phyloP scores from a whole-genome alignment of 2,113 vertebrate genomes.

The Poeciliopsis retropinna region DNA sequence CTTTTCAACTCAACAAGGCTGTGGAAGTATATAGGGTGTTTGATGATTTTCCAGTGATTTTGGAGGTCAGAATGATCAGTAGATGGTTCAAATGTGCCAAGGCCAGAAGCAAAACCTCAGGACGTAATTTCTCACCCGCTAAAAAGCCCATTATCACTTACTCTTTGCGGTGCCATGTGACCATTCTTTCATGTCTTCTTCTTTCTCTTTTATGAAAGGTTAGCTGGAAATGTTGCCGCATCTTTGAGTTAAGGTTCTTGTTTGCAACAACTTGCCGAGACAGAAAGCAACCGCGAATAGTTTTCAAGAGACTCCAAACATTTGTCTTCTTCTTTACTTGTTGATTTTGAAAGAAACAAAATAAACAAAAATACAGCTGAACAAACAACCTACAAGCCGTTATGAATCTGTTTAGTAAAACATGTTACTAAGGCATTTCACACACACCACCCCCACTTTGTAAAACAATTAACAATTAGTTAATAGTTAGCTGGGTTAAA shows the following conservation, averaged over 20 bases:
- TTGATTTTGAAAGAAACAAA: constrained; percentile 13
- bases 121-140: constrained; percentile 19
- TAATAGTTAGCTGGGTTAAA: too few species aligned
- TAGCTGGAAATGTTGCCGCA: constrained; percentile 4
- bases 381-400: constrained; percentile 13
- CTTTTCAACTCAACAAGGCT: not conserved
- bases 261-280: constrained; percentile 15
- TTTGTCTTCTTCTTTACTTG: constrained; percentile 19
- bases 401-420: constrained; percentile 4
- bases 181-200: constrained; percentile 6
- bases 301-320: not conserved
- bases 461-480: too few species aligned
- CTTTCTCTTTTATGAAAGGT: constrained; percentile 17
- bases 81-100: not conserved
- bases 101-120: constrained; percentile 19
- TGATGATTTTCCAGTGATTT: constrained; percentile 3
- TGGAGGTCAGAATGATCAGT: constrained; percentile 20
- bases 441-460: too few species aligned
- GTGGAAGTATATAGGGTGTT: not conserved
- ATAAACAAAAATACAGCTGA: not conserved
- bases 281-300: not conserved
- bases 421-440: not conserved
- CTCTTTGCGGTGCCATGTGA: constrained; percentile 1
- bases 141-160: constrained; percentile 31
- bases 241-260: constrained; percentile 40